These are phyloP conservation scores for Pleuronectes platessa DNA, from an alignment of 2,113 vertebrate genomes.

Conservation along the genomic window DNA sequence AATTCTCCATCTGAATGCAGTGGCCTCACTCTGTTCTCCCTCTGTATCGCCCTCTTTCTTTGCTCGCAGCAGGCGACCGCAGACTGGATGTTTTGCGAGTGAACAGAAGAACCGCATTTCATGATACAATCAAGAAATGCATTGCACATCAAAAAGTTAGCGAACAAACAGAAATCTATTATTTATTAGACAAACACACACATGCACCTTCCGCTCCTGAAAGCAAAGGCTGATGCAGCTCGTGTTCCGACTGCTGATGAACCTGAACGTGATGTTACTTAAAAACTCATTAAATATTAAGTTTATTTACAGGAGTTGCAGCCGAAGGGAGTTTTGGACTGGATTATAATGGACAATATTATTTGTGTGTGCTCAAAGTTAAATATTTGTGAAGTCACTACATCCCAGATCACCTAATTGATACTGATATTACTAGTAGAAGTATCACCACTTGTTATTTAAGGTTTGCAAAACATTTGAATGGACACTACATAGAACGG, in stretches of 20 bases:
- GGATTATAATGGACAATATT: not conserved
- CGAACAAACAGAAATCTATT: conserved; percentile 48
- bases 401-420: too few species aligned
- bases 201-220: conserved; percentile 16
- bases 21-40: conserved; percentile 3
- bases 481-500: too few species aligned
- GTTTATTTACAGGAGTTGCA: conserved; percentile 7
- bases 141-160: conserved; percentile 55
- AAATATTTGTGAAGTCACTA: not conserved
- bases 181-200: conserved; percentile 56
- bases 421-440: too few species aligned
- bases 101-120: conserved; percentile 21
- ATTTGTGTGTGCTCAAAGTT: not conserved
- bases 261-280: conserved; percentile 13
- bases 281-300: conserved; percentile 29
- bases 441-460: too few species aligned
- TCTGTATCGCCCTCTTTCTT: not conserved
- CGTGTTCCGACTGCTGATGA: conserved; percentile 22
- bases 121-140: conserved; percentile 47
- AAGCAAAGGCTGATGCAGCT: not conserved
- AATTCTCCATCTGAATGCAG: conserved; percentile 33
- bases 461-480: too few species aligned
- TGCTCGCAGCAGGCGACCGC: conserved; percentile 12
- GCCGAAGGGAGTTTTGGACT: not conserved
- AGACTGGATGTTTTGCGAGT: conserved; percentile 12